phyloP scores from a whole-genome alignment of 2,797 vertebrate species.

The Menidia menidia region DNA sequence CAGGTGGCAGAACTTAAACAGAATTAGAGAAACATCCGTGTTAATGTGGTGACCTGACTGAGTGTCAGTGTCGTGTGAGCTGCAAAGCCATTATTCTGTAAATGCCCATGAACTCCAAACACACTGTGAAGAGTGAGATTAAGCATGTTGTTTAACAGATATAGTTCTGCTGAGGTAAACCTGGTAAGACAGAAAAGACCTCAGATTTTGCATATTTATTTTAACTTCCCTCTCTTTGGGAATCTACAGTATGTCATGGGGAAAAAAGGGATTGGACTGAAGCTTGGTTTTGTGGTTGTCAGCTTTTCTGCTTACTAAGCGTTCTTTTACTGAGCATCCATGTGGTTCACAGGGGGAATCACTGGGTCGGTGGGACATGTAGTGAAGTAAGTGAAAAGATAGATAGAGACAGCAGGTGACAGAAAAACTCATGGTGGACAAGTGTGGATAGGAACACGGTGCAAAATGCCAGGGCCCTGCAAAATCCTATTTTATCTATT shows the following conservation, averaged over 20 bases:
- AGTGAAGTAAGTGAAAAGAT: slow-evolving; percentile 44
- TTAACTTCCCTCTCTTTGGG: slow-evolving; percentile 6
- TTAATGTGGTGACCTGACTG: too few species aligned
- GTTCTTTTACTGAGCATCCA: slow-evolving; percentile 35
- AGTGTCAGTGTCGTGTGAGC: not conserved
- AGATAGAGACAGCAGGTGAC: slow-evolving; percentile 22
- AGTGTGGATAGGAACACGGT: not conserved
- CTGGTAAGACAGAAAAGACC: not conserved
- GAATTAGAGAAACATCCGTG: too few species aligned
- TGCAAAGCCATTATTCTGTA: slow-evolving; percentile 1
- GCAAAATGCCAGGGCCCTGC: slow-evolving; percentile 9
- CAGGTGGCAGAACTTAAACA: too few species aligned
- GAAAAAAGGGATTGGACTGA: slow-evolving; percentile 1
- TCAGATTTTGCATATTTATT: not conserved
- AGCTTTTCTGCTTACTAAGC: slow-evolving; percentile 30
- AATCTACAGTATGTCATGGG: not conserved
- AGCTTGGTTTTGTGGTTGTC: slow-evolving; percentile 29
- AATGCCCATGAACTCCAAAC: slow-evolving; percentile 14
- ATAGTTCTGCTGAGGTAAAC: not conserved
- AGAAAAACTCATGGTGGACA: slow-evolving; percentile 21
- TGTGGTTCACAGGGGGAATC: slow-evolving; percentile 23
- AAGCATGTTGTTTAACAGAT: slow-evolving; percentile 2
- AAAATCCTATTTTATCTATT: slow-evolving; percentile 36
- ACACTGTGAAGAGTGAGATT: not conserved
- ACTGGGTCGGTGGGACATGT: slow-evolving; percentile 28